phyloP scores from a whole-genome alignment of 1,140 invertebrate species.

The Drosophila sucinea region DNA sequence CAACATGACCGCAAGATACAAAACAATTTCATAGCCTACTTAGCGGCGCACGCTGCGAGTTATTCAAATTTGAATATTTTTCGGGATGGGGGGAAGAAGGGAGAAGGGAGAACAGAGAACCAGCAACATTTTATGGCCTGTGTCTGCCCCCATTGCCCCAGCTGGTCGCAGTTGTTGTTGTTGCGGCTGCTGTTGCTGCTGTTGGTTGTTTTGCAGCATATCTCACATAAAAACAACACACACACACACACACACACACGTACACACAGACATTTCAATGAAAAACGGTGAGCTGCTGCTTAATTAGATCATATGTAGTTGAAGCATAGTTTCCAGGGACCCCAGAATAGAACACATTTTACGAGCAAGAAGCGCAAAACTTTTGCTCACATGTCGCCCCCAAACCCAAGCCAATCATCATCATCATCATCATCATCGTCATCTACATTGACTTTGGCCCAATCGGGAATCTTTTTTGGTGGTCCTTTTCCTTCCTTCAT shows the following conservation, averaged over 20 bases:
- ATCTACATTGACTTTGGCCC: slow-evolving; percentile 59
- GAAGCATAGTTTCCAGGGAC: slow-evolving; percentile 11
- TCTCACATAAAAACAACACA: slow-evolving; percentile 1
- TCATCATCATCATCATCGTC: slow-evolving; percentile 1
- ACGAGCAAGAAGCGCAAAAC: slow-evolving; percentile 22
- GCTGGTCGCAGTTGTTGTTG: slow-evolving; percentile 4
- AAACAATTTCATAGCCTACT: slow-evolving; percentile 67
- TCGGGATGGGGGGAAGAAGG: neutral
- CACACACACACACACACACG: neutral
- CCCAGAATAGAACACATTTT: slow-evolving; percentile 42
- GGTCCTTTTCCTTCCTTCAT: slow-evolving; percentile 20
- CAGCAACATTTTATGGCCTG: neutral
- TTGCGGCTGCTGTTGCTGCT: neutral
- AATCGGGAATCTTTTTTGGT: slow-evolving; percentile 51
- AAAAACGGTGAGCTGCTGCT: slow-evolving; percentile 3
- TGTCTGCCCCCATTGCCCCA: neutral
- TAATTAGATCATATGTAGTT: slow-evolving; percentile 13
- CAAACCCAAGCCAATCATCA: neutral
- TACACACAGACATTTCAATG: neutral
- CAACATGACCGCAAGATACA: slow-evolving; percentile 13
- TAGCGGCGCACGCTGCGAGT: slow-evolving; percentile 67
- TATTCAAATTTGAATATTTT: slow-evolving; percentile 73
- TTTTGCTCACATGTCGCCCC: slow-evolving; percentile 12
- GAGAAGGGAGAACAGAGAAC: neutral
- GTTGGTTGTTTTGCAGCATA: neutral